A percentile compares a stretch with the other conserved stretches of the same genome.
phyloP scores from a whole-genome alignment of 2,797 vertebrate genomes.

The Tangara arthus region DNA sequence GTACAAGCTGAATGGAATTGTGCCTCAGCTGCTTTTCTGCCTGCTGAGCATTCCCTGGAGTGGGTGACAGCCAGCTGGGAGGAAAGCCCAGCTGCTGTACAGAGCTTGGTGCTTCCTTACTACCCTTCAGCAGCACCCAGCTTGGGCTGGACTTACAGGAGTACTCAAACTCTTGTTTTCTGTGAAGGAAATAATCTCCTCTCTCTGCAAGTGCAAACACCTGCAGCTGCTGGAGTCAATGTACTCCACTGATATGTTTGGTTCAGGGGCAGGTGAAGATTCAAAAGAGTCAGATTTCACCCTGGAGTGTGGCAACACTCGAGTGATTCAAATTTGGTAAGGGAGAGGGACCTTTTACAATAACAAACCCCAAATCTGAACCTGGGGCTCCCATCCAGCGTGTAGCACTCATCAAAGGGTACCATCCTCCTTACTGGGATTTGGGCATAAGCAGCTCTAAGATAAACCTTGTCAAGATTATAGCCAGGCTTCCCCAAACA shows the following conservation, averaged over 20 bases:
- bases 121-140: background rate
- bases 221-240: background rate
- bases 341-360: background rate
- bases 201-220: background rate
- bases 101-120: background rate
- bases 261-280: background rate
- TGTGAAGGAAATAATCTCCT: background rate
- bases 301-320: fast-evolving
- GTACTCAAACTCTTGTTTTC: background rate
- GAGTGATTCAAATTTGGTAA: background rate
- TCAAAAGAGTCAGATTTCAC: background rate
- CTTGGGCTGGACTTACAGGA: background rate
- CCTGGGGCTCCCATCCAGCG: fast-evolving
- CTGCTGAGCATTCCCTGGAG: background rate
- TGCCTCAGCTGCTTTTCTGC: background rate
- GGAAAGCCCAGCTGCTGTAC: background rate
- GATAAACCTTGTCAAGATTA: background rate
- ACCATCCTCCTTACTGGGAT: background rate
- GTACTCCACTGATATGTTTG: background rate
- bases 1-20: background rate
- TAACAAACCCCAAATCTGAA: background rate
- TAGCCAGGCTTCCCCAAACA: background rate
- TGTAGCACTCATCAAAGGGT: background rate
- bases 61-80: background rate
- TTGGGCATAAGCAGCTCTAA: background rate